Base-by-base conservation (phyloP, 2,113 vertebrate species). In the Recurvirostra avosetta region DNA sequence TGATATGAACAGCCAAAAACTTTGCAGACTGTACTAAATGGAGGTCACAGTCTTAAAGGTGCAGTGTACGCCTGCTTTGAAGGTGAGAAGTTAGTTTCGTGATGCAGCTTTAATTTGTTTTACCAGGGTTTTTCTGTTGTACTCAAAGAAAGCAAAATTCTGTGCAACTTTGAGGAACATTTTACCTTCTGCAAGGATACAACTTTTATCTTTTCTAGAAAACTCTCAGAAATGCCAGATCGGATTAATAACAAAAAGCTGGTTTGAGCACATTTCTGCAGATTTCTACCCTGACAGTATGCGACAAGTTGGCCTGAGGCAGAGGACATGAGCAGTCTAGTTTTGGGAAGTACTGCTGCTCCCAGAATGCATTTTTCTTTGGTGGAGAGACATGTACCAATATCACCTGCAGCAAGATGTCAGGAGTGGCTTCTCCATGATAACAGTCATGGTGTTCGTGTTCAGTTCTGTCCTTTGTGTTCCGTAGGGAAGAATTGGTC, bases 391-490 rank as follows among this genome's bases (percentile, higher is more conserved):
- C 7, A 34, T 77, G 61, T 53, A 63, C 36, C 73, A 29, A 3
- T 58, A 40, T 86, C 43, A 77, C 67, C 66, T 88, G 71, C 90
- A 91, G 78, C 78, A 80, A 67, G 38, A 32, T 50, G 55, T 18
- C 63, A 66, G 47, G 71, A 77, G 14, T 1, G 1, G 17, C 49
- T 77, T 66, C 34, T 67, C 68, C 63, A 3, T 59, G 38, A 32
- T 34, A 47, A 4, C 8, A 74, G 26, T 77, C 53, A 18, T 0
- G 0, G 50, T 68, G 58, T 74, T 77, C 3, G 1, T 47, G 16
- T 74, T 91, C 38, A 20, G 15, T 70, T 74, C 77, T 92, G 77
- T 58, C 47, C n/a, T 61, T 70, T 80, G 23, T 62, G n/a, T 72
- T 55, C 22, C 3, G 0, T 59, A 52, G 74, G 76, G 59, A 89